Conservation (phyloP, 2,797 vertebrate species). For the Bryconaethiops microstoma region DNA sequence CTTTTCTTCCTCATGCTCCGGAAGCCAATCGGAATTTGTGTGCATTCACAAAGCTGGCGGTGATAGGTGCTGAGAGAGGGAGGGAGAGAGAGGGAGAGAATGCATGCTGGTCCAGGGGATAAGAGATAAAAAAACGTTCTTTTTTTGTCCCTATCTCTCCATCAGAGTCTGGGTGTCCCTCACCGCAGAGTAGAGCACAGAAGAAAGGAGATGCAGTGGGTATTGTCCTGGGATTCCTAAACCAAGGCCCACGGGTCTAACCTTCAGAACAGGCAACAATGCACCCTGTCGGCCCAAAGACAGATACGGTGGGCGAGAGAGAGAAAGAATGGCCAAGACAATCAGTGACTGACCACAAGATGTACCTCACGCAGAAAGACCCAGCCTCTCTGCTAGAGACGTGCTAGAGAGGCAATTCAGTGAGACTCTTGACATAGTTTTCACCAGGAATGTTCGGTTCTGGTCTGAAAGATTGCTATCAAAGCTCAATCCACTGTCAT, state of each 20-base stretch:
- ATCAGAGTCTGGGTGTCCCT: conserved; percentile 5
- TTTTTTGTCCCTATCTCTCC: conserved; percentile 17
- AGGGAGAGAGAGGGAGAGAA: neutral
- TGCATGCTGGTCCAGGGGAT: neutral
- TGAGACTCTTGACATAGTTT: neutral
- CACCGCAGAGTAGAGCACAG: neutral
- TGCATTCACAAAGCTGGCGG: conserved; percentile 8
- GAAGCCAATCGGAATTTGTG: conserved; percentile 1
- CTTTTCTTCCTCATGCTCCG: neutral
- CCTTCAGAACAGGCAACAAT: conserved; percentile 2
- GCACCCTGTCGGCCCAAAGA: neutral
- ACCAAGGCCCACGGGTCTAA: neutral
- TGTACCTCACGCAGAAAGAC: neutral
- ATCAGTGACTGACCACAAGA: neutral
- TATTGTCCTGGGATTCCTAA: conserved; percentile 15
- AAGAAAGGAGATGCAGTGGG: neutral
- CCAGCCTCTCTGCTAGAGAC: neutral
- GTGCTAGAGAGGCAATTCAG: neutral
- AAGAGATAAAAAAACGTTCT: conserved; percentile 1
- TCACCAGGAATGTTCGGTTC: neutral
- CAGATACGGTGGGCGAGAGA: neutral
- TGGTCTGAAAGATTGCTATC: neutral
- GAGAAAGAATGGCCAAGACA: neutral
- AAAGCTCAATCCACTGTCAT: neutral
- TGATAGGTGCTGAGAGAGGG: conserved; percentile 2